Conservation (phyloP, 2,113 vertebrate species). For the Dermatemys mawii region DNA sequence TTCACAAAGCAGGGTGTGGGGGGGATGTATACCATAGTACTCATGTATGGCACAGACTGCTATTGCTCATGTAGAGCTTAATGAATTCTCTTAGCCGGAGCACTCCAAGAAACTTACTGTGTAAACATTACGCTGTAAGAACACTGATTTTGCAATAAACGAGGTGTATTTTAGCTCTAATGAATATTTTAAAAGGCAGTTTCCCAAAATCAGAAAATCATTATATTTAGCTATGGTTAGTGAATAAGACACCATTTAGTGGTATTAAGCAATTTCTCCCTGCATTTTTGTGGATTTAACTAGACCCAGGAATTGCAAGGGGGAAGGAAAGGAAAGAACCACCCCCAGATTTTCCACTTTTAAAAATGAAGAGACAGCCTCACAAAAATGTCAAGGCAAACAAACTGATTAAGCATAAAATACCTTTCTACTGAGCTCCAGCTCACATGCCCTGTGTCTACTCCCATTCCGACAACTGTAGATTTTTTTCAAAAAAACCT, state of each 20-base stretch:
- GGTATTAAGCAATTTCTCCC: constrained; percentile 63
- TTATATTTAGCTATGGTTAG: neutral
- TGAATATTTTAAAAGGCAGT: neutral
- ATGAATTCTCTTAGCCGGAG: neutral
- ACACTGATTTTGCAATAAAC: neutral
- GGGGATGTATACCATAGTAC: neutral
- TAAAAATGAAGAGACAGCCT: neutral
- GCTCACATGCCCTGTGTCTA: neutral
- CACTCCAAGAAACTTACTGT: neutral
- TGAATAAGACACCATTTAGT: constrained; percentile 55
- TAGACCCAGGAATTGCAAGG: constrained; percentile 60
- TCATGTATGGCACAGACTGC: neutral
- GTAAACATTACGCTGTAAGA: neutral
- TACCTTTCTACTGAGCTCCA: neutral
- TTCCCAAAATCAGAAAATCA: constrained; percentile 33
- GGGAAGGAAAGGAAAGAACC: constrained; percentile 65
- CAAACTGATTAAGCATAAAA: neutral
- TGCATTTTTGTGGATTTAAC: constrained; percentile 71
- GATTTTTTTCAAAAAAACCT: neutral
- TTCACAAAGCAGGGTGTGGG: neutral
- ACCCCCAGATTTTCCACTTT: constrained; percentile 25
- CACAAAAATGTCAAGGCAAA: neutral
- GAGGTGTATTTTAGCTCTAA: neutral
- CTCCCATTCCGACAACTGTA: neutral
- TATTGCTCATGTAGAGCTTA: accelerated